Conservation (phyloP, 1,140 invertebrate genomes). For the Drosophila insularis region DNA sequence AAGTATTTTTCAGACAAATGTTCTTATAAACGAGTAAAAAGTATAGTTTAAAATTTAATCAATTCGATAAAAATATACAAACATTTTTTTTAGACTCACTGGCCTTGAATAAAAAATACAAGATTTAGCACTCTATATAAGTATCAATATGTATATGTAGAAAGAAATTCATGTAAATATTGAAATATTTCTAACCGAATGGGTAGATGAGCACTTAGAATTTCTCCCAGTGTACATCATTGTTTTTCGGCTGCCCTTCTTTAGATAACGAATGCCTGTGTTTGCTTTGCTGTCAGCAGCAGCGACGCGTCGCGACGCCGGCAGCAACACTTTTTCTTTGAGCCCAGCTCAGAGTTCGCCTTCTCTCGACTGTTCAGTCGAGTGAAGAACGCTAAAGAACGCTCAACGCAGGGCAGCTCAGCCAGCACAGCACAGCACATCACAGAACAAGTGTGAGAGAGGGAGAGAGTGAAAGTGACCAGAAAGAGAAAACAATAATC, state of each 20-base stretch:
- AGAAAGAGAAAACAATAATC: neutral
- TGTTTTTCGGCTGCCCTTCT: conserved; percentile 40
- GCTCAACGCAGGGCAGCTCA: conserved; percentile 45
- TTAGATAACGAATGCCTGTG: conserved; percentile 43
- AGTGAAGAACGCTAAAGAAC: conserved; percentile 61
- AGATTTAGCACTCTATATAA: no score
- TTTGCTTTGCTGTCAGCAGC: conserved; percentile 41
- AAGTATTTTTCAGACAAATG: no score
- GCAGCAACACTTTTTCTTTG: conserved; percentile 28
- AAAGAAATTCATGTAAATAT: no score
- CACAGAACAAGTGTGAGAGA: neutral
- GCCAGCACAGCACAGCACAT: conserved; percentile 11
- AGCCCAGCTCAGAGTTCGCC: conserved; percentile 47
- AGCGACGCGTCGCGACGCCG: neutral
- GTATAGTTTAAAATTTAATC: no score
- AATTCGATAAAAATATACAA: no score
- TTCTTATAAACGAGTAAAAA: no score
- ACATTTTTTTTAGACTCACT: no score
- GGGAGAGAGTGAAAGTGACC: neutral
- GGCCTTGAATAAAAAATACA: no score
- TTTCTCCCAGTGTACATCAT: conserved; percentile 34
- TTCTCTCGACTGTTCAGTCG: conserved; percentile 52
- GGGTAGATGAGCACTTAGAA: no score
- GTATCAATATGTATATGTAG: no score
- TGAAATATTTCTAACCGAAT: no score